These are phyloP conservation scores for Dendrocincla tyrannina DNA, from an alignment of 2,797 vertebrate genomes.

Conservation along the genomic window DNA sequence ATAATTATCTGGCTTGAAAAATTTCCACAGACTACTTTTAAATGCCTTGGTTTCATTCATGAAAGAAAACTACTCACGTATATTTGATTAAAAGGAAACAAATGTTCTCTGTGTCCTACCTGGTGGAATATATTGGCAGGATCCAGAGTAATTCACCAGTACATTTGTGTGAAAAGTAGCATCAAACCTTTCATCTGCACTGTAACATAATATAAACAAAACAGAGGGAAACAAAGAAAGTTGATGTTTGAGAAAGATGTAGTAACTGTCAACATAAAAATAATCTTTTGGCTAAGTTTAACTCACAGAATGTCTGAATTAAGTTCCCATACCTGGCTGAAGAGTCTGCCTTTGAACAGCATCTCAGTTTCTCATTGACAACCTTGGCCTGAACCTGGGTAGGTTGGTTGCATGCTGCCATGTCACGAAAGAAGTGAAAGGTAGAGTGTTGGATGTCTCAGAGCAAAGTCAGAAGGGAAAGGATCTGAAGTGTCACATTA, in stretches of 20 bases:
- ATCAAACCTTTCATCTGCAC: constrained; percentile 91
- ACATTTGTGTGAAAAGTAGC: constrained; percentile 93
- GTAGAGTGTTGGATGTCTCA: neutral
- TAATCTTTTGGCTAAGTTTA: neutral
- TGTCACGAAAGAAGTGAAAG: neutral
- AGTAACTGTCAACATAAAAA: neutral
- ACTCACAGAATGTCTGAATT: neutral
- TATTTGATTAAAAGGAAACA: neutral
- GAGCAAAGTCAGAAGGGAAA: neutral
- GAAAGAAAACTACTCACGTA: neutral
- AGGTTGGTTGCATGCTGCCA: neutral
- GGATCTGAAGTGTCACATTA: neutral
- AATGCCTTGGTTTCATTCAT: neutral
- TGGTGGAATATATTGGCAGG: constrained; percentile 91
- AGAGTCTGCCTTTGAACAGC: neutral
- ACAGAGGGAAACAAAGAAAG: neutral
- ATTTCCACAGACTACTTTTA: neutral
- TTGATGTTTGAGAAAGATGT: neutral
- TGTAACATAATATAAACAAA: constrained; percentile 52
- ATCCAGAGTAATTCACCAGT: constrained; percentile 86
- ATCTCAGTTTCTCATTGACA: neutral
- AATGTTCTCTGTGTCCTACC: constrained; percentile 71
- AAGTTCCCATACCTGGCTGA: neutral
- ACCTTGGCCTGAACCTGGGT: neutral
- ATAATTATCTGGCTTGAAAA: neutral